phyloP scores from a whole-genome alignment of 2,113 vertebrate species.

The Heptranchias perlo region DNA sequence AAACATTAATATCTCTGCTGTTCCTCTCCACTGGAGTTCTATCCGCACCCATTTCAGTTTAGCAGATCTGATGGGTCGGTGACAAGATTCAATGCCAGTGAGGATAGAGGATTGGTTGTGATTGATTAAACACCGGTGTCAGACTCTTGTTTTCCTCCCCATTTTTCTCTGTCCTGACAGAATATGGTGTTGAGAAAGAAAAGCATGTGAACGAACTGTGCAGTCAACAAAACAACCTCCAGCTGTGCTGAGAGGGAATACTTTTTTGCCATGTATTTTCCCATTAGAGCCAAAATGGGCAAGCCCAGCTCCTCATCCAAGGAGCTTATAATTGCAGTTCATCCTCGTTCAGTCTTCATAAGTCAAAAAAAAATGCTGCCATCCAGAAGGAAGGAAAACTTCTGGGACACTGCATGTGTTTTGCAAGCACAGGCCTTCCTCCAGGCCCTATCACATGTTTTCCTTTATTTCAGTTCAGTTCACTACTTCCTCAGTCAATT shows the following conservation, averaged over 20 bases:
- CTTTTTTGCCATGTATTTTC: constrained; percentile 16
- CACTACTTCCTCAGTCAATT: neutral
- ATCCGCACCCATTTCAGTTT: neutral
- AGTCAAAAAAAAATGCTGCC: neutral
- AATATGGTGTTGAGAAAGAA: neutral
- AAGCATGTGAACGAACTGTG: constrained; percentile 12
- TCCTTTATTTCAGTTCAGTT: neutral
- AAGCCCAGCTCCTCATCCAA: neutral
- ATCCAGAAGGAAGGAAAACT: neutral
- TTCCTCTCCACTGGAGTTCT: neutral
- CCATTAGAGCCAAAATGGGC: neutral
- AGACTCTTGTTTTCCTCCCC: constrained; percentile 7
- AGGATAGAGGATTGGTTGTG: neutral
- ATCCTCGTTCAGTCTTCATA: neutral
- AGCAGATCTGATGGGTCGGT: neutral
- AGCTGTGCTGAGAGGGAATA: constrained; percentile 5
- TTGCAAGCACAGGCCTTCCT: no score
- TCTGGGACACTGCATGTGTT: neutral
- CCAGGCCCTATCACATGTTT: neutral
- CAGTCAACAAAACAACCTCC: neutral
- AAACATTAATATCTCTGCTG: neutral
- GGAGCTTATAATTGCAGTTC: neutral
- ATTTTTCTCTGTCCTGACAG: neutral
- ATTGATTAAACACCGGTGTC: constrained; percentile 1
- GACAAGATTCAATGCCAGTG: neutral